Evolutionary conservation across 30 jellyfish, hydroid and myxozoan genomes (phyloP).

Genomic region (Aurelia sp.): DNA sequence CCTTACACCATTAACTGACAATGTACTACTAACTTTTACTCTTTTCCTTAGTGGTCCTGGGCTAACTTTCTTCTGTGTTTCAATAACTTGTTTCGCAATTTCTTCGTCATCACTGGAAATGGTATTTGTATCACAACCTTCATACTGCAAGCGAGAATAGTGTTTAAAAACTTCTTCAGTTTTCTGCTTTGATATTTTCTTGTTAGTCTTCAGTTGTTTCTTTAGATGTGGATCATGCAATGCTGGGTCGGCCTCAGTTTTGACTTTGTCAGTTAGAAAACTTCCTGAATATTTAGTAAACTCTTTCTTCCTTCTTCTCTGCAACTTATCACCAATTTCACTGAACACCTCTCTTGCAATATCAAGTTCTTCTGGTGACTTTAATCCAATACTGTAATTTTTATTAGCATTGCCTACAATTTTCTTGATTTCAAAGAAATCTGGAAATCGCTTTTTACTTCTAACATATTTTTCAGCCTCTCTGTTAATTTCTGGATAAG

Average conservation of each 20-base stretch:
- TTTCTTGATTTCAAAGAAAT: constrained; percentile 83
- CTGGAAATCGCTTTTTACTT: constrained; percentile 72
- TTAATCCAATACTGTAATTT: constrained; percentile 56
- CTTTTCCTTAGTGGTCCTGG: constrained; percentile 1
- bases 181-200: constrained; percentile 63
- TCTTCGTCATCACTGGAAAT: constrained; percentile 43
- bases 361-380: constrained; percentile 45
- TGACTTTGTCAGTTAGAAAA: constrained; percentile 61
- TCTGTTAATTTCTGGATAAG: constrained; percentile 92
- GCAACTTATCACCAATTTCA: constrained; percentile 94
- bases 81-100: constrained; percentile 15
- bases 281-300: constrained; percentile 66
- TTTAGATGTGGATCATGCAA: constrained; percentile 47
- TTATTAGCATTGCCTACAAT: constrained; percentile 54
- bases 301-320: constrained; percentile 75
- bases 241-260: constrained; percentile 86
- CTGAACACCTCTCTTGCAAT: constrained; percentile 80
- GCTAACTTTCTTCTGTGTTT: constrained; percentile 31
- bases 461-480: constrained; percentile 76
- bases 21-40: not conserved
- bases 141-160: constrained; percentile 55
- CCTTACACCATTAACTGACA: not conserved
- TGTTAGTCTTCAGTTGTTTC: constrained; percentile 71
- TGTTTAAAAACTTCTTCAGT: constrained; percentile 70
- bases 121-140: constrained; percentile 36